phyloP scores from a whole-genome alignment of 2,888 invertebrate genomes.

The Barypeithes pellucidus region DNA sequence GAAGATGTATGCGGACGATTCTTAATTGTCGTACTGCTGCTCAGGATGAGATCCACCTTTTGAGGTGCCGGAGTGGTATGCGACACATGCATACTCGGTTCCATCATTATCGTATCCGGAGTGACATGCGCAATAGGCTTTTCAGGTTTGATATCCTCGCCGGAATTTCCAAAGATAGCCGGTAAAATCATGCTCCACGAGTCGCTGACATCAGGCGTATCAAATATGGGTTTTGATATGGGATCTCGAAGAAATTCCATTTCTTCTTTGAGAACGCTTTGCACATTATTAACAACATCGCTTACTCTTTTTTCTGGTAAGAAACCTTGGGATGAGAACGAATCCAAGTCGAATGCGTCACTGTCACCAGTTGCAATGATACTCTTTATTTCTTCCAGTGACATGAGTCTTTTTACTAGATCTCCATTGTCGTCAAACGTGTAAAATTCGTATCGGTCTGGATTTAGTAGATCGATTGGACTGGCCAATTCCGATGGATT shows the following conservation, averaged over 20 bases:
- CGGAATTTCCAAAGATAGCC: conserved; percentile 80
- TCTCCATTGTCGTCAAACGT: conserved; percentile 90
- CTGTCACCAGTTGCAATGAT: conserved; percentile 89
- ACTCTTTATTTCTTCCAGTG: conserved; percentile 87
- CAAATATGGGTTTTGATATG: conserved; percentile 72
- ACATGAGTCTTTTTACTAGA: conserved; percentile 87
- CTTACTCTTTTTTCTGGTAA: conserved; percentile 80
- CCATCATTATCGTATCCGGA: conserved; percentile 66
- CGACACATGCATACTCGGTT: conserved; percentile 56
- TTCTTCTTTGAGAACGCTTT: conserved; percentile 87
- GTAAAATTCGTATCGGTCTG: conserved; percentile 90
- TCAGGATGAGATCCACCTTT: conserved; percentile 25
- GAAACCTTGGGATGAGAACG: conserved; percentile 65
- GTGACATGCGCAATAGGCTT: conserved; percentile 62
- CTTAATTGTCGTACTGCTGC: conserved; percentile 21
- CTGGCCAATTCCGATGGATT: conserved; percentile 81
- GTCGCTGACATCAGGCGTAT: conserved; percentile 82
- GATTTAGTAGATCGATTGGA: conserved; percentile 85
- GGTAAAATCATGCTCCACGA: conserved; percentile 89
- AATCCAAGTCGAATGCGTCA: conserved; percentile 74
- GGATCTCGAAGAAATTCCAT: conserved; percentile 75
- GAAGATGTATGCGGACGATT: conserved; percentile 17
- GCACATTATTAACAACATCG: conserved; percentile 87
- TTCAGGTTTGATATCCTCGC: conserved; percentile 66
- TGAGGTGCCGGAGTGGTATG: conserved; percentile 42